These are phyloP conservation scores for Oscheius sp. DNA, from an alignment of 1,140 invertebrate genomes.

Conservation along the genomic window DNA sequence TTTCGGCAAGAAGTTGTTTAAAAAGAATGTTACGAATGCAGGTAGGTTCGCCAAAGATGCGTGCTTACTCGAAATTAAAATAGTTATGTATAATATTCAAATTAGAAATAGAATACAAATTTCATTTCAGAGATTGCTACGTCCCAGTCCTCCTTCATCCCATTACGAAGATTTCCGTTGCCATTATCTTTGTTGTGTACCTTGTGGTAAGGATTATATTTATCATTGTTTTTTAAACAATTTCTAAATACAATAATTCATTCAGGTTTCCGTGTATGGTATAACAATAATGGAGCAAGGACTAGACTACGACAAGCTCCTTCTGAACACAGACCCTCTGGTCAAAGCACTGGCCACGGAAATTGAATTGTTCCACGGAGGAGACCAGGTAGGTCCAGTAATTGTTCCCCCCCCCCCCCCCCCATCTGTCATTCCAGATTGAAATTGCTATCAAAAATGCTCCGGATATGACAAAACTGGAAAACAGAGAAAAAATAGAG, in stretches of 20 bases:
- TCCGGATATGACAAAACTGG: conserved; percentile 47
- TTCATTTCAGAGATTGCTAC: conserved; percentile 56
- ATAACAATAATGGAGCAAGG: conserved; percentile 61
- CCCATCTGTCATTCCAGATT: conserved; percentile 40
- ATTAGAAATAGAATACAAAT: too few species aligned
- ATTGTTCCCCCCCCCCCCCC: neutral
- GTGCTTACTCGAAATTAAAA: too few species aligned
- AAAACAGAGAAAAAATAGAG: conserved; percentile 49
- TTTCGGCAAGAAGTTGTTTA: too few species aligned
- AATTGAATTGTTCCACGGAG: conserved; percentile 54
- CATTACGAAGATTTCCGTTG: conserved; percentile 54
- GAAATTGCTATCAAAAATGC: conserved; percentile 56
- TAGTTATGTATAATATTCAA: too few species aligned
- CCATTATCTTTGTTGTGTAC: conserved; percentile 61
- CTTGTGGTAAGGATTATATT: conserved; percentile 31
- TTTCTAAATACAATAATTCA: neutral
- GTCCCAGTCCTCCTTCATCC: conserved; percentile 54
- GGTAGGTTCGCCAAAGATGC: too few species aligned
- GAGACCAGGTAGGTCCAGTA: conserved; percentile 46
- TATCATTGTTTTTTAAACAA: neutral
- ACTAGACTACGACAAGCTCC: conserved; percentile 61
- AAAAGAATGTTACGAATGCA: too few species aligned
- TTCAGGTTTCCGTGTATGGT: conserved; percentile 58
- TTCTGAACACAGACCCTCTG: conserved; percentile 61
- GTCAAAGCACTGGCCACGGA: conserved; percentile 42